A percentile compares a stretch with the other conserved stretches of the same genome.
phyloP scores from a whole-genome alignment of 2,797 vertebrate genomes.

The Bradypodion pumilum region DNA sequence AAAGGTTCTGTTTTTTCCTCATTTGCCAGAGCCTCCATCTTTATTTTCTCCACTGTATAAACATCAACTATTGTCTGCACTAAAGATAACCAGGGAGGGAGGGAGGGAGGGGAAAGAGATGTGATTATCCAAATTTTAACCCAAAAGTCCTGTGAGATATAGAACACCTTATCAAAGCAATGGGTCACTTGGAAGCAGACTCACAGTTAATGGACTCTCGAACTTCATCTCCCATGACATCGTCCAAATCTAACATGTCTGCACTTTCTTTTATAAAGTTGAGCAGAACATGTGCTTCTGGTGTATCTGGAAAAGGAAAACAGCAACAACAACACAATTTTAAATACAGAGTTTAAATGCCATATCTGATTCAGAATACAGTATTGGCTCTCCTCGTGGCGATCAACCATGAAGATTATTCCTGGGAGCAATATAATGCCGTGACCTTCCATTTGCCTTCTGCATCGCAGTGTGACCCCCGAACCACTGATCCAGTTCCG shows the following conservation, averaged over 20 bases:
- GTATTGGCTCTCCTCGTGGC: no score
- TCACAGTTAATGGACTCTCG: conserved; percentile 83
- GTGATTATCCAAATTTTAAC: conserved; percentile 14
- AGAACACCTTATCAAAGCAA: not conserved
- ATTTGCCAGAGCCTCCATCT: conserved; percentile 78
- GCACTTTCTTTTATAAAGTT: conserved; percentile 84
- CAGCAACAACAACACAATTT: no score
- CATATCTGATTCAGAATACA: no score
- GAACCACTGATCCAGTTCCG: no score
- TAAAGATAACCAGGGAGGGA: conserved; percentile 70
- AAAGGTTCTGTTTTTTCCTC: conserved; percentile 73
- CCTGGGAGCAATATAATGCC: no score
- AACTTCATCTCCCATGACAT: conserved; percentile 75
- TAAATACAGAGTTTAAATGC: no score
- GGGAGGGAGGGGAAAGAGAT: no score
- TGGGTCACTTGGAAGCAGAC: conserved; percentile 49
- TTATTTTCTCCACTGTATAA: conserved; percentile 89
- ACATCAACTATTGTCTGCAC: conserved; percentile 89
- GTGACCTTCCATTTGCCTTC: no score
- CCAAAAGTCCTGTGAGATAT: not conserved
- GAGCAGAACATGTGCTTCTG: conserved; percentile 88
- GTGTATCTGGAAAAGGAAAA: conserved; percentile 82
- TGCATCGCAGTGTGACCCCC: no score
- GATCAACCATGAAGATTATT: no score
- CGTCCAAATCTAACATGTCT: conserved; percentile 78